phyloP scores from a whole-genome alignment of 2,888 invertebrate genomes.

The Metallyticus violacea region DNA sequence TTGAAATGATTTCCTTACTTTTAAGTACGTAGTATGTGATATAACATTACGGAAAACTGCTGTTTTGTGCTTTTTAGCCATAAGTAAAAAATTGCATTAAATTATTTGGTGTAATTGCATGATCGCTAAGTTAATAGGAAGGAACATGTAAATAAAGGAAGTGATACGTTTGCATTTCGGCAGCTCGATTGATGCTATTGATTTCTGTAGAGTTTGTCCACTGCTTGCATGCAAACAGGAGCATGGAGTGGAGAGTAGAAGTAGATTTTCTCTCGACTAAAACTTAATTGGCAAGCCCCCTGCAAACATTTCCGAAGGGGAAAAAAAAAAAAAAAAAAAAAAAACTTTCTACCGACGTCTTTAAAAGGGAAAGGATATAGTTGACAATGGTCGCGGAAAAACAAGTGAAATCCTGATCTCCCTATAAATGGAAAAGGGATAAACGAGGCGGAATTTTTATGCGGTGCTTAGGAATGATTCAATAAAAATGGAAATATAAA shows the following conservation, averaged over 20 bases:
- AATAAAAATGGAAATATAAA: background rate
- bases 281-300: background rate
- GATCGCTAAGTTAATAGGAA: too few relatives aligned
- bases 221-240: background rate
- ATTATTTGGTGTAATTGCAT: background rate
- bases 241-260: background rate
- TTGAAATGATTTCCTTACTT: too few relatives aligned
- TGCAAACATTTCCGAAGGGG: background rate
- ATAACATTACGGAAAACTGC: too few relatives aligned
- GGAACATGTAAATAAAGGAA: background rate
- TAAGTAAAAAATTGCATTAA: background rate
- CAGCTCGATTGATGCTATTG: background rate
- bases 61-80: background rate
- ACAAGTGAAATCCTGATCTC: background rate
- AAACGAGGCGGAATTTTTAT: background rate
- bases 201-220: background rate
- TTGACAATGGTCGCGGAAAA: background rate
- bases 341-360: background rate
- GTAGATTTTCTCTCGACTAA: background rate
- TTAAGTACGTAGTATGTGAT: too few relatives aligned
- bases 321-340: background rate
- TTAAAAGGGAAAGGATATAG: background rate
- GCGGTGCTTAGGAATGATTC: background rate
- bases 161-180: background rate
- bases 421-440: background rate